Conservation (phyloP, 2,888 invertebrate species). For the Scaptomyza caliginosa region DNA sequence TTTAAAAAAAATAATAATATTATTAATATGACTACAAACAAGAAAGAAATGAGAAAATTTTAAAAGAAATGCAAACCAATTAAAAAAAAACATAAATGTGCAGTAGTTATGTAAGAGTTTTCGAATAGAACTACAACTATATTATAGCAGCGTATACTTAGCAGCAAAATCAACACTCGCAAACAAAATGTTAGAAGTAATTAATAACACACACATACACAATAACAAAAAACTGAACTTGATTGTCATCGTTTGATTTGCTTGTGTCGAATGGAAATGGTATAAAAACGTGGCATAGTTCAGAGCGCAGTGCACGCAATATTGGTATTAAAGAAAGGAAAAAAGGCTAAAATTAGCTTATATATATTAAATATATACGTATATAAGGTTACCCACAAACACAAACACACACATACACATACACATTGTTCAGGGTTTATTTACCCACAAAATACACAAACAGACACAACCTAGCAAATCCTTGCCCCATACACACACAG, state of each 20-base stretch:
- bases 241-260: slow-evolving; percentile 42
- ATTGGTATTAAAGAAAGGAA: slow-evolving; percentile 49
- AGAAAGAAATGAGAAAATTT: slow-evolving; percentile 11
- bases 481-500: neutral
- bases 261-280: neutral
- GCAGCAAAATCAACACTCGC: slow-evolving; percentile 61
- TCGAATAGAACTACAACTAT: slow-evolving; percentile 69
- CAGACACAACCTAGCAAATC: slow-evolving; percentile 20
- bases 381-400: slow-evolving; percentile 31
- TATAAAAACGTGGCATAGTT: slow-evolving; percentile 57
- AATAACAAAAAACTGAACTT: slow-evolving; percentile 20
- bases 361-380: slow-evolving; percentile 25
- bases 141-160: slow-evolving; percentile 52
- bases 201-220: slow-evolving; percentile 9
- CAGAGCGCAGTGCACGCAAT: slow-evolving; percentile 59
- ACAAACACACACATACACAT: neutral
- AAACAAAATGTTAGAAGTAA: slow-evolving; percentile 34
- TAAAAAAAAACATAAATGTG: slow-evolving; percentile 66
- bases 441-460: slow-evolving; percentile 5
- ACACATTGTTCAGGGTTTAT: slow-evolving; percentile 28
- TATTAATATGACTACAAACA: slow-evolving; percentile 66
- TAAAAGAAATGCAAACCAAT: slow-evolving; percentile 20
- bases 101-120: slow-evolving; percentile 78
- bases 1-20: slow-evolving; percentile 53
- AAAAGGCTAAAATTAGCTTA: slow-evolving; percentile 57